Percentiles rank a stretch among this genome's conserved stretches.
These are phyloP conservation scores for Lepus europaeus DNA, from an alignment of 2,113 vertebrate species.

Conservation along the genomic window DNA sequence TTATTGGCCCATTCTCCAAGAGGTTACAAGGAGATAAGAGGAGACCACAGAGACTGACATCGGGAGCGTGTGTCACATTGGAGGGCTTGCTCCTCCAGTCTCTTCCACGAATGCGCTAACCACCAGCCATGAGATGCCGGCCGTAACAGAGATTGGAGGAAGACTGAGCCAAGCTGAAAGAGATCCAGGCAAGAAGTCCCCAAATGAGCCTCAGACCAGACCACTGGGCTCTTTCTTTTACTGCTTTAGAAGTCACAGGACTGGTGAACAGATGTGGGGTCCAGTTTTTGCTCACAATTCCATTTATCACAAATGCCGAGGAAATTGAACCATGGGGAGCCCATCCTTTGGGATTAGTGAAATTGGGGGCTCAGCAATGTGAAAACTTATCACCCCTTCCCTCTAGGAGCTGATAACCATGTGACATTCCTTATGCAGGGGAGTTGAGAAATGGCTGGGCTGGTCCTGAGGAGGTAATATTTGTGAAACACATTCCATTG, in stretches of 20 bases:
- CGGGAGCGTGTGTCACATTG: fast-evolving
- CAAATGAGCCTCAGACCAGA: background rate
- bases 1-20: background rate
- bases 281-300: background rate
- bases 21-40: background rate
- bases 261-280: background rate
- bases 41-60: background rate
- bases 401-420: background rate
- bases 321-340: background rate
- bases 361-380: background rate
- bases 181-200: background rate
- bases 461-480: background rate
- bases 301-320: background rate
- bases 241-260: background rate
- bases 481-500: background rate
- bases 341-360: background rate
- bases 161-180: background rate
- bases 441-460: background rate
- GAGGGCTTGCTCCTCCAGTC: background rate
- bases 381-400: background rate
- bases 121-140: background rate
- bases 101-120: background rate
- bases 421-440: background rate
- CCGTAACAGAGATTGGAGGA: fast-evolving
- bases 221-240: background rate